Conservation (phyloP, 2,797 vertebrate genomes). For the Mustela erminea region DNA sequence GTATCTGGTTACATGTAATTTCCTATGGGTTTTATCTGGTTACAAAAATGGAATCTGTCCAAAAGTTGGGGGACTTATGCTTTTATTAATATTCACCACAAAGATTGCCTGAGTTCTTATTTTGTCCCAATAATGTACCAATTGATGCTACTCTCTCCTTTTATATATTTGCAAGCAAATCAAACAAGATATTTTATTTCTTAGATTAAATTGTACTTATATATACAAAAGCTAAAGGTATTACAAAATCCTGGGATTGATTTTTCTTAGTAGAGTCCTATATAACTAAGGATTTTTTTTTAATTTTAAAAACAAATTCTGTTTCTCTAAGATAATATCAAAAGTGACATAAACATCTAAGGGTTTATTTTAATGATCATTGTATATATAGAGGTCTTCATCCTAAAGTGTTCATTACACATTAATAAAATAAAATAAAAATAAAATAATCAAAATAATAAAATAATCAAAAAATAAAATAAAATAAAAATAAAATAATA, state of each 20-base stretch:
- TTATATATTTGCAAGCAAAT: constrained; percentile 6
- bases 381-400: background rate
- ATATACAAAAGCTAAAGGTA: background rate
- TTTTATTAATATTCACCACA: constrained; percentile 32
- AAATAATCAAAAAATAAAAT: background rate
- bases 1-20: background rate
- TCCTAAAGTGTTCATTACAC: background rate
- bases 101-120: constrained; percentile 69
- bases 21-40: constrained; percentile 24
- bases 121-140: background rate
- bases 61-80: constrained; percentile 41
- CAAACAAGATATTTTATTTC: background rate
- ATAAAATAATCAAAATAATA: background rate
- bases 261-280: background rate
- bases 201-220: constrained; percentile 1
- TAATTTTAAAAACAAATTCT: background rate
- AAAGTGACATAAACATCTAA: background rate
- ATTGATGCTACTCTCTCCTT: background rate
- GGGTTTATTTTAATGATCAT: constrained; percentile 15
- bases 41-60: constrained; percentile 71
- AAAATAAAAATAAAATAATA: background rate
- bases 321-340: background rate
- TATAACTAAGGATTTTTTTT: background rate
- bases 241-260: background rate
- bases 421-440: background rate